These are phyloP conservation scores for Lasioglossum baleicum DNA, from an alignment of 1,140 invertebrate species.

Conservation along the genomic window DNA sequence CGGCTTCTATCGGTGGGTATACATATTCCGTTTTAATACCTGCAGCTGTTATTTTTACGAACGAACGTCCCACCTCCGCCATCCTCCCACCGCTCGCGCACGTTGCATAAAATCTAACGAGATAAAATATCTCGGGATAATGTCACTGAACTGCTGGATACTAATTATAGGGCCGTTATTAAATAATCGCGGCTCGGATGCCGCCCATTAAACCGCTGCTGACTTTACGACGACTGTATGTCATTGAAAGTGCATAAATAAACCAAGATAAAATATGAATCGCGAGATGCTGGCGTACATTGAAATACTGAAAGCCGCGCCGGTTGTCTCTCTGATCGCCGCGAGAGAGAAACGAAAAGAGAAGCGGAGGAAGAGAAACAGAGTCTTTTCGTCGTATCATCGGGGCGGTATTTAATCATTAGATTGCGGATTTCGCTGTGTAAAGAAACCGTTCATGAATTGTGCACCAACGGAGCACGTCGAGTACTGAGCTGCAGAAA, in stretches of 20 bases:
- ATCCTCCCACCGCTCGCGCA: neutral
- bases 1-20: neutral
- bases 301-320: neutral
- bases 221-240: slow-evolving; percentile 44
- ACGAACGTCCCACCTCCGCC: neutral
- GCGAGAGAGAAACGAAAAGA: neutral
- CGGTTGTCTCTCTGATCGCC: neutral
- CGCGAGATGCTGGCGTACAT: neutral
- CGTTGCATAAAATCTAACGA: slow-evolving; percentile 42
- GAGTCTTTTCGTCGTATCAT: too few species aligned
- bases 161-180: slow-evolving; percentile 53
- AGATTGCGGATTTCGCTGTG: neutral
- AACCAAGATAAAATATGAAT: slow-evolving; percentile 27
- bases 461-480: too few species aligned
- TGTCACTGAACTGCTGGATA: slow-evolving; percentile 43
- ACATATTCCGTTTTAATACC: slow-evolving; percentile 18
- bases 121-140: slow-evolving; percentile 35
- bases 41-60: slow-evolving; percentile 36
- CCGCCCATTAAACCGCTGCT: slow-evolving; percentile 12
- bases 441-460: too few species aligned
- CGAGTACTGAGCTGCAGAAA: too few species aligned
- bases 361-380: too few species aligned
- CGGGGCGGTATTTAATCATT: neutral
- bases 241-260: slow-evolving; percentile 39
- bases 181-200: slow-evolving; percentile 46